Percentiles rank a stretch among this genome's conserved stretches.
These are phyloP conservation scores for Rhinichthys osculus DNA, from an alignment of 2,797 vertebrate genomes.

Conservation along the genomic window DNA sequence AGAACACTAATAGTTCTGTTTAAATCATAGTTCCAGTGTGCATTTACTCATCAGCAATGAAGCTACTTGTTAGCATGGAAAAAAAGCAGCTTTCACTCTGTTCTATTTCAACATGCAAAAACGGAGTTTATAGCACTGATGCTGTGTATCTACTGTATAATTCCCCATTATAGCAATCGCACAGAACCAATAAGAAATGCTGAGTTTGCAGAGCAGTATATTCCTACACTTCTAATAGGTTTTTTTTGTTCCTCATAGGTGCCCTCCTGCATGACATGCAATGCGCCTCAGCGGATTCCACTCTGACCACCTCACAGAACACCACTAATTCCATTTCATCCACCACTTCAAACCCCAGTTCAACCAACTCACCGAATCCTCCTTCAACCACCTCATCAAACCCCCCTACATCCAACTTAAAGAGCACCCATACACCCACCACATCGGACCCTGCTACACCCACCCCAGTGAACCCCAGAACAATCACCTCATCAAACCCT, in stretches of 20 bases:
- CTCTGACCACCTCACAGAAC: rapidly evolving
- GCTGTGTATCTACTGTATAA: not conserved
- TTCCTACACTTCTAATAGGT: not conserved
- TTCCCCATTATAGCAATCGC: not conserved
- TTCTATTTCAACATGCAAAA: not conserved
- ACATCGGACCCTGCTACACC: rapidly evolving
- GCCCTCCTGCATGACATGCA: constrained; percentile 2
- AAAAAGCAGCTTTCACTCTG: not conserved
- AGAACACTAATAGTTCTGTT: not conserved
- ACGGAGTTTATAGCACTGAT: not conserved
- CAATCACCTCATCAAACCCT: rapidly evolving
- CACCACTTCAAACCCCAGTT: not conserved
- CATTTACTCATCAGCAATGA: not conserved
- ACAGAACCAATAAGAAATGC: not conserved
- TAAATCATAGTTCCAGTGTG: not conserved
- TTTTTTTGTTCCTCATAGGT: not conserved
- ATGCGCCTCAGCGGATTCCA: not conserved
- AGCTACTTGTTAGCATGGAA: not conserved
- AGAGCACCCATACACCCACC: rapidly evolving
- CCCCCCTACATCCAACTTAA: rapidly evolving
- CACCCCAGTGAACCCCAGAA: rapidly evolving
- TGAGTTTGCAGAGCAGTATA: not conserved
- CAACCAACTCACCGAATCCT: rapidly evolving
- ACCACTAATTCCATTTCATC: too few species aligned
- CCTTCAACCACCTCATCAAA: not conserved